Percentiles rank a stretch among this genome's conserved stretches.
These are phyloP conservation scores for Nebria salina DNA, from an alignment of 2,888 invertebrate genomes.

Conservation along the genomic window DNA sequence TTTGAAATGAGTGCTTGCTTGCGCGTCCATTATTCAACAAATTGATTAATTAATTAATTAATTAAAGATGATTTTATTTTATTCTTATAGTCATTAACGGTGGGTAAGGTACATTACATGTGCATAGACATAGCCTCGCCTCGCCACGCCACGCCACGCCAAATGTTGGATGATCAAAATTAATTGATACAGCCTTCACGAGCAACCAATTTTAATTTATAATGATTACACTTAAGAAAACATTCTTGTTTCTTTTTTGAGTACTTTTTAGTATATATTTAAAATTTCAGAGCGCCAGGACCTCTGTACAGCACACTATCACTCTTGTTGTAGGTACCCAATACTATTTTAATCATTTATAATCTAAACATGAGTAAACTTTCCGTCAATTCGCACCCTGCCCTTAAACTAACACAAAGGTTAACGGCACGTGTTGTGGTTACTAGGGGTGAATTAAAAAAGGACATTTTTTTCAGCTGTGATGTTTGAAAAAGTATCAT, in stretches of 20 bases:
- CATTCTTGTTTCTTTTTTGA: too few relatives aligned
- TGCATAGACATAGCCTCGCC: background rate
- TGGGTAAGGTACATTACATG: background rate
- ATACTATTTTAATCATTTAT: background rate
- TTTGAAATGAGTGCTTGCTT: too few relatives aligned
- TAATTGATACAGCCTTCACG: background rate
- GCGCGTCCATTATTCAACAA: background rate
- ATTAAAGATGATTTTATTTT: background rate
- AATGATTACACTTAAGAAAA: too few relatives aligned
- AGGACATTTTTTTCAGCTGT: background rate
- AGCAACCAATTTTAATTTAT: background rate
- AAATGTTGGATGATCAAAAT: background rate
- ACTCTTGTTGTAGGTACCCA: too few relatives aligned
- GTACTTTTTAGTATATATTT: too few relatives aligned
- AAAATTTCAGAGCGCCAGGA: too few relatives aligned
- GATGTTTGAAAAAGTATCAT: background rate
- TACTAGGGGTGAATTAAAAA: background rate
- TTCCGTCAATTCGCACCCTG: background rate
- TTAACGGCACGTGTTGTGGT: background rate
- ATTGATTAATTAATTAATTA: conserved; percentile 1
- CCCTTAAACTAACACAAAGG: background rate
- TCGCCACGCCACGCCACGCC: background rate
- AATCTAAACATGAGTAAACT: background rate
- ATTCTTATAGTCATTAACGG: background rate
- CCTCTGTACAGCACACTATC: too few relatives aligned